A percentile compares a stretch with the other conserved stretches of the same genome.
phyloP scores from a whole-genome alignment of 64 coral and sea anemone species.

The Trachythela sp. region DNA sequence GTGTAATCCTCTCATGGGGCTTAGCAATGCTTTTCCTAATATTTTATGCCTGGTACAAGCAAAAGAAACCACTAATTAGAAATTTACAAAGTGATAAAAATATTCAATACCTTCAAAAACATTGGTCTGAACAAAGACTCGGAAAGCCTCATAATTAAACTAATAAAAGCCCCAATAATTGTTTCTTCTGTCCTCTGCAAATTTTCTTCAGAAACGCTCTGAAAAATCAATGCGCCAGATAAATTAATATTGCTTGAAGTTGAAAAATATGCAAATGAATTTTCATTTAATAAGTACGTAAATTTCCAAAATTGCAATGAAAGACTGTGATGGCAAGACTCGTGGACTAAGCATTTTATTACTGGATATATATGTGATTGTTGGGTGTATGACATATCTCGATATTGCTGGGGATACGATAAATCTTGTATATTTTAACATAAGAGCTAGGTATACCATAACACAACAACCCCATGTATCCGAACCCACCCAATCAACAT shows the following conservation, averaged over 20 bases:
- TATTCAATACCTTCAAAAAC: constrained; percentile 69
- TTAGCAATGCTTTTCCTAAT: background rate
- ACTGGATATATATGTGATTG: background rate
- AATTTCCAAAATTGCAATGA: background rate
- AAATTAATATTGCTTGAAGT: background rate
- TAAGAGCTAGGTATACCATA: too few relatives aligned
- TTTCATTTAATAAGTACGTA: background rate
- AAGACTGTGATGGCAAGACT: background rate
- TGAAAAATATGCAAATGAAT: background rate
- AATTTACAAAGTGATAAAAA: background rate
- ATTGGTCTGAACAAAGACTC: constrained; percentile 84
- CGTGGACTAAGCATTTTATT: background rate
- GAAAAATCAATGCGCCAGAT: background rate
- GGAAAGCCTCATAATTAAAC: constrained; percentile 82
- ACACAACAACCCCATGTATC: too few relatives aligned
- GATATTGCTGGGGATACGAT: too few relatives aligned
- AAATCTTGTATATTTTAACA: too few relatives aligned
- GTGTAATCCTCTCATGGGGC: too few relatives aligned
- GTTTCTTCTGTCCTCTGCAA: constrained; percentile 55
- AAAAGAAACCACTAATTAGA: background rate
- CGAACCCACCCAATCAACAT: too few relatives aligned
- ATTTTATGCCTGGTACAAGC: background rate
- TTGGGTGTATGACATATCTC: too few relatives aligned
- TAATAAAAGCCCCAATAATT: constrained; percentile 59
- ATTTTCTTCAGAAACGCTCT: constrained; percentile 48